Percentiles rank a stretch among this genome's conserved stretches.
phyloP scores from a whole-genome alignment of 2,888 invertebrate genomes.

The Calliopum simillimum region DNA sequence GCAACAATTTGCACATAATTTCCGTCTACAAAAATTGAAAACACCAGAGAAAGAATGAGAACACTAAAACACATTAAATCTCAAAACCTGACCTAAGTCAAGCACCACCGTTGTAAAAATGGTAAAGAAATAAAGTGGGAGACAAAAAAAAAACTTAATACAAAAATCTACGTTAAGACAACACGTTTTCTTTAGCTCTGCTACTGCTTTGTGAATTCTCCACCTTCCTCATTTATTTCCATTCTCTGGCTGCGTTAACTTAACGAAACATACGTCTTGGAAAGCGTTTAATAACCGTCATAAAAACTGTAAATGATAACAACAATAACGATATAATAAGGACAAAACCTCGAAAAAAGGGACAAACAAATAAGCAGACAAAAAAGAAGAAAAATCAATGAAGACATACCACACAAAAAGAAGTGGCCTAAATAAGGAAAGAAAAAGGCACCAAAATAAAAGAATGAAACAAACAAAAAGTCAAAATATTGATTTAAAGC shows the following conservation, averaged over 20 bases:
- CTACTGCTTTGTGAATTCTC: too few relatives aligned
- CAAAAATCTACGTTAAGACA: conserved; percentile 1
- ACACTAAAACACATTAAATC: neutral
- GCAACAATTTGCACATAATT: conserved; percentile 28
- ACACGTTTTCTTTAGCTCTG: too few relatives aligned
- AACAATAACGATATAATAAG: conserved; percentile 24
- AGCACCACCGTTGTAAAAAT: neutral
- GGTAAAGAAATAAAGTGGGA: neutral
- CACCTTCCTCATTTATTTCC: too few relatives aligned
- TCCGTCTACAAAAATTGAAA: neutral
- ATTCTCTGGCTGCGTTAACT: too few relatives aligned
- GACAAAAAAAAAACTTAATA: conserved; percentile 2
- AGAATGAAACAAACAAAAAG: conserved; percentile 2
- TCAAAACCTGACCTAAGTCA: conserved; percentile 21
- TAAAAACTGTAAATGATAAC: conserved; percentile 25
- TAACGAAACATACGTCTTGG: neutral
- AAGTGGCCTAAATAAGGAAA: neutral
- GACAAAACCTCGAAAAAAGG: neutral
- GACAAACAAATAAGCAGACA: neutral
- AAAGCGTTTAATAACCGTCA: conserved; percentile 28
- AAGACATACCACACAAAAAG: neutral
- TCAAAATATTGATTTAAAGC: conserved; percentile 25
- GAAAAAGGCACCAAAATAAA: conserved; percentile 1
- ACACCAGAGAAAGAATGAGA: neutral
- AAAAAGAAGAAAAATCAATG: neutral